Evolutionary conservation across 2,888 invertebrate genomes (phyloP).

Genomic region (Thereva nobilitata): DNA sequence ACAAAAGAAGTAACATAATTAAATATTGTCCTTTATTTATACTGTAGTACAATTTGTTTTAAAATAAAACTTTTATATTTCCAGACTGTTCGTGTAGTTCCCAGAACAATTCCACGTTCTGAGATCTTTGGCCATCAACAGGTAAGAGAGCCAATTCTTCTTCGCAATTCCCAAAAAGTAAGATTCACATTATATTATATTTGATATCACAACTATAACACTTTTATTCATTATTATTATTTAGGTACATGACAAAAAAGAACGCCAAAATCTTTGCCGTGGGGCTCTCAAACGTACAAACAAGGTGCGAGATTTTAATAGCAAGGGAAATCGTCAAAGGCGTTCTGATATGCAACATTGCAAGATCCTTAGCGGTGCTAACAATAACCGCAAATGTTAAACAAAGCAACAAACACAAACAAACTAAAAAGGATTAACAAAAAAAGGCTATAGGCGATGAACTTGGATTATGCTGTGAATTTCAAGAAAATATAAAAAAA

Average conservation of each 20-base stretch:
- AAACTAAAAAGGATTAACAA: not conserved
- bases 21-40: too few species aligned
- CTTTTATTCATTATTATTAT: too few species aligned
- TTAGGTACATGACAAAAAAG: conserved; percentile 59
- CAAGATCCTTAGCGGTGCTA: conserved; percentile 63
- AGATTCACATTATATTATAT: too few species aligned
- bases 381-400: conserved; percentile 68
- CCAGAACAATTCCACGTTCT: too few species aligned
- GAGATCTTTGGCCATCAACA: too few species aligned
- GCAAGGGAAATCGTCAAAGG: conserved; percentile 61
- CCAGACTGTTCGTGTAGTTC: too few species aligned
- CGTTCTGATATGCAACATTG: conserved; percentile 62
- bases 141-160: too few species aligned
- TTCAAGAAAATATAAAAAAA: conserved; percentile 9
- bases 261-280: conserved; percentile 60
- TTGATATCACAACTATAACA: too few species aligned
- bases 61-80: too few species aligned
- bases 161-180: too few species aligned
- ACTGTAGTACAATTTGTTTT: too few species aligned
- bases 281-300: conserved; percentile 62
- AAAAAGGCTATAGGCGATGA: not conserved
- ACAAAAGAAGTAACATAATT: too few species aligned
- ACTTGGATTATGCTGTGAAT: conserved; percentile 1
- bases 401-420: conserved; percentile 32
- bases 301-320: conserved; percentile 62